A percentile compares a stretch with the other conserved stretches of the same genome.
These are phyloP conservation scores for Neodontobutis hainanensis DNA, from an alignment of 2,113 vertebrate species.

Conservation along the genomic window DNA sequence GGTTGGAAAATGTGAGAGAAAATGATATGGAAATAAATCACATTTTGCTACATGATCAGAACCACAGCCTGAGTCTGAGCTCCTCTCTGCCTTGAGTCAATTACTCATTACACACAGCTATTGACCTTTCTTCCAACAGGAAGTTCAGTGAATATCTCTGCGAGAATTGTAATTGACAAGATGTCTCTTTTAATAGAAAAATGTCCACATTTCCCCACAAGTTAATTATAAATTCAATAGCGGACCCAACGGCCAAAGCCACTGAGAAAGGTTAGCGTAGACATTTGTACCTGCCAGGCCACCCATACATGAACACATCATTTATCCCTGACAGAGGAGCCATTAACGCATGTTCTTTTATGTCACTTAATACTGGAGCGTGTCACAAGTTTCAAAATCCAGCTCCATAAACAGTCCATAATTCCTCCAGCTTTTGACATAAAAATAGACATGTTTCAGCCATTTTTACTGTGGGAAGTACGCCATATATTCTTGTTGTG, in stretches of 20 bases:
- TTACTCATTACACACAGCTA: constrained; percentile 83
- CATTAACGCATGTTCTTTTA: constrained; percentile 61
- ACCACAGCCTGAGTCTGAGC: constrained; percentile 69
- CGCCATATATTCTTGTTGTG: constrained; percentile 1
- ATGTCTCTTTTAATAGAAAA: constrained; percentile 85
- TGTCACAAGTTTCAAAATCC: constrained; percentile 56
- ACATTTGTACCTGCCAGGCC: constrained; percentile 75
- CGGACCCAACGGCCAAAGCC: constrained; percentile 64
- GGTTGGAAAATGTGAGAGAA: constrained; percentile 72
- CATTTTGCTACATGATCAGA: constrained; percentile 79
- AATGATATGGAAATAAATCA: constrained; percentile 83
- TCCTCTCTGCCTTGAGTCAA: constrained; percentile 79
- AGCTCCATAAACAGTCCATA: constrained; percentile 38
- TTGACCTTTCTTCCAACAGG: constrained; percentile 84
- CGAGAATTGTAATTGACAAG: constrained; percentile 84
- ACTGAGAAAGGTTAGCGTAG: constrained; percentile 74
- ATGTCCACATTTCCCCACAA: constrained; percentile 78
- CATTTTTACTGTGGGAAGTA: constrained; percentile 33
- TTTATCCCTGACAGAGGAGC: constrained; percentile 58
- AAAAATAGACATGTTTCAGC: constrained; percentile 37
- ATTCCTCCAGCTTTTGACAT: constrained; percentile 22
- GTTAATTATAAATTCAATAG: constrained; percentile 82
- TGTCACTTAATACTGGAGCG: constrained; percentile 45
- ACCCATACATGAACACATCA: constrained; percentile 61
- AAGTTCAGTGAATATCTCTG: constrained; percentile 81